These are phyloP conservation scores for Lucilia cuprina DNA, from an alignment of 1,140 invertebrate genomes.

Conservation along the genomic window DNA sequence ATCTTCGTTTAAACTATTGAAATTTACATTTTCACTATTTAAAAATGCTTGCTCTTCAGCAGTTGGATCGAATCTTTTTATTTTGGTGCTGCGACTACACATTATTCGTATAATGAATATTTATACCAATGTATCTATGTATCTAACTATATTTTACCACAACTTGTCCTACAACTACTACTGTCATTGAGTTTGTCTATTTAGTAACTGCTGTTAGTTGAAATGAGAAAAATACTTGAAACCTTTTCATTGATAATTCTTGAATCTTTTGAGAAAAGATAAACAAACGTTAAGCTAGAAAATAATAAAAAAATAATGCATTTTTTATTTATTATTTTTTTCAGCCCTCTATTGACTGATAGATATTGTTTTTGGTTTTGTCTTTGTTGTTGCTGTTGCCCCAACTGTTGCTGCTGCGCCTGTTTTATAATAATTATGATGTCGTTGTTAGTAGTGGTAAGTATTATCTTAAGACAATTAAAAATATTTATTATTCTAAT, in stretches of 20 bases:
- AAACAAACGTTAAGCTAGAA: no score
- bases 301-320: no score
- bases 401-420: no score
- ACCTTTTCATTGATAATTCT: not conserved
- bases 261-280: no score
- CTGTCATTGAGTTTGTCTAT: not conserved
- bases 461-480: no score
- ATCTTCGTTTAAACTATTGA: not conserved
- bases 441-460: no score
- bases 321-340: no score
- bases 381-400: no score
- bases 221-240: not conserved
- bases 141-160: not conserved
- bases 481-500: no score
- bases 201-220: not conserved
- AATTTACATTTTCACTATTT: not conserved
- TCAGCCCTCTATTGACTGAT: no score
- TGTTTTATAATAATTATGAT: no score
- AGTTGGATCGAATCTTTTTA: not conserved
- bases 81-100: not conserved
- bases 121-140: not conserved
- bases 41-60: not conserved
- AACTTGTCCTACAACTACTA: not conserved
- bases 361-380: no score
- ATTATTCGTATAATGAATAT: not conserved